Conservation (phyloP, 2,888 invertebrate species). For the Liopterus haemorrhoidalis region DNA sequence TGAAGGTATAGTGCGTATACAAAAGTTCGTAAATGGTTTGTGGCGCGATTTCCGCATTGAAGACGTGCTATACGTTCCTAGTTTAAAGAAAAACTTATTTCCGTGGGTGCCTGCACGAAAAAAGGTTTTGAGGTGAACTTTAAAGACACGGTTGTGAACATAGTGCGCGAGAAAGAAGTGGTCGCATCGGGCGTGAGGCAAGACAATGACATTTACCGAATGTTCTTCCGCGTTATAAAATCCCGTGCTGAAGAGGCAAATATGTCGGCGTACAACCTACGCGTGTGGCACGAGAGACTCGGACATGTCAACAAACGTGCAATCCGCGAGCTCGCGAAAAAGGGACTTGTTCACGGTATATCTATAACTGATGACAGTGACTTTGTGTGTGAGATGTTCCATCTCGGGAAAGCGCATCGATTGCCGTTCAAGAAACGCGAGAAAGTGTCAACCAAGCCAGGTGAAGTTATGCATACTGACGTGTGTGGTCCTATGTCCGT, state of each 20-base stretch:
- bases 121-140: slow-evolving; percentile 24
- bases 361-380: slow-evolving; percentile 16
- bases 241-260: slow-evolving; percentile 22
- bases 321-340: slow-evolving; percentile 23
- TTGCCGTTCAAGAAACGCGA: background rate
- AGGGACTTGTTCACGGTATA: slow-evolving; percentile 27
- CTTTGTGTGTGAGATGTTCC: slow-evolving; percentile 31
- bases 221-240: slow-evolving; percentile 26
- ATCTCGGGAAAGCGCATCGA: slow-evolving; percentile 31
- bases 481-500: no score
- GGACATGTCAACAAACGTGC: slow-evolving; percentile 28
- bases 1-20: slow-evolving; percentile 26
- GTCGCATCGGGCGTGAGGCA: slow-evolving; percentile 27
- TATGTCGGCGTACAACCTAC: slow-evolving; percentile 21
- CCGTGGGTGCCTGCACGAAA: slow-evolving; percentile 29
- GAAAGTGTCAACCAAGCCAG: no score
- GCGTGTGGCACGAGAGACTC: slow-evolving; percentile 29
- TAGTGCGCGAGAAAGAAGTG: slow-evolving; percentile 16
- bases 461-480: no score
- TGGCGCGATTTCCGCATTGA: slow-evolving; percentile 27
- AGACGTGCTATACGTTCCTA: slow-evolving; percentile 32
- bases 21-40: slow-evolving; percentile 24
- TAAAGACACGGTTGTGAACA: slow-evolving; percentile 12
- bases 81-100: slow-evolving; percentile 33
- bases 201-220: slow-evolving; percentile 25